Base-by-base conservation (phyloP, 2,797 vertebrate species). In the Rhyacichthys aspro region DNA sequence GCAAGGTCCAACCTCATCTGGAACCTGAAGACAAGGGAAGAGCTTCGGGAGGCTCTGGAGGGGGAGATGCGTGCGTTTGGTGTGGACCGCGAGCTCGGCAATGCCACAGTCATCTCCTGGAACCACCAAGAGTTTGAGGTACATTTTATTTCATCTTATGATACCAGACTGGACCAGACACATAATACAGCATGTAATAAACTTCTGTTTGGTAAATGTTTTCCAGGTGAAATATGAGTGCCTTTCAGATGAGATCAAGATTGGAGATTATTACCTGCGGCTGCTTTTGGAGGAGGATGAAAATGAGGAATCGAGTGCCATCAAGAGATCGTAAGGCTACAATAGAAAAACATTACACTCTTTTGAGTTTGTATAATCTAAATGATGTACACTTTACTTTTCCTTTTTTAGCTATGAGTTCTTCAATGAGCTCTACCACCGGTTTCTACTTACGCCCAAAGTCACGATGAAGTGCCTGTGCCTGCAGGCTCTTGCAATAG, bases 381-480 rank as follows among this genome's bases (percentile, higher is more conserved):
- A 45, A 1, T 10, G 1, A 19, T 66, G 42, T 11, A 65, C 6
- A 8, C 63, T 11, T 63, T 14, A 50, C 23, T 8, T 69, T 32
- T 54, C 9, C 17, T 57, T 56, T 63, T 60, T 38, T 70, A 99
- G 98, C 58, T 98, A 98, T 0, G 98, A 99, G 82, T 99, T 99
- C 88, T 99, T 99, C 88, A 99, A 98, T 73, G 98, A 99, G 39
- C 94, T 99, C 53, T 99, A 99, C 86, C 98, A 99, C 78, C 97
- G 97, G 42, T 99, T 99, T 84, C 92, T 99, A 85, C 95, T 99
- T 38, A 99, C 97, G 9, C 98, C 98, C 62, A 99, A 99, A 94
- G 95, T 98, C 55, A 92, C 93, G 67, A 99, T 99, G 98, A 99
- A 99, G 90, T 99, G 98, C 85, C 88, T 99, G 69, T 99, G 98